Evolutionary conservation across 64 coral and sea anemone species (phyloP).

Genomic region (Pachyseris speciosa): DNA sequence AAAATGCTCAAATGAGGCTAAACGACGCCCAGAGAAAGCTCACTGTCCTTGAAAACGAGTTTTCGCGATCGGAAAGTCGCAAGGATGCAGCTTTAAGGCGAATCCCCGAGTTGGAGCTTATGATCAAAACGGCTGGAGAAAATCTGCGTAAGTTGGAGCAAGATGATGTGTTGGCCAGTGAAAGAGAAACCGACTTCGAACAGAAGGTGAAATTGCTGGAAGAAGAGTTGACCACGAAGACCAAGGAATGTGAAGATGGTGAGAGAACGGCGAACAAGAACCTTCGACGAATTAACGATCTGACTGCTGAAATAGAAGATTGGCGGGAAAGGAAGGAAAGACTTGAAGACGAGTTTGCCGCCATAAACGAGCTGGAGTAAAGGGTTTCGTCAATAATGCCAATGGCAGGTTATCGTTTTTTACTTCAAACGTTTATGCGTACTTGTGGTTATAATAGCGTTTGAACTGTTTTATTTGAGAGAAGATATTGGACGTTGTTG

Average conservation of each 20-base stretch:
- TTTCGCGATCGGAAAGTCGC: conserved; percentile 12
- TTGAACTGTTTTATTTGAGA: too few relatives aligned
- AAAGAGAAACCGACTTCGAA: conserved; percentile 37
- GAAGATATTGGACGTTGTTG: too few relatives aligned
- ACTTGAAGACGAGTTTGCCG: conserved; percentile 23
- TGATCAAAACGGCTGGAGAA: conserved; percentile 60
- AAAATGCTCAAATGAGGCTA: conserved; percentile 15
- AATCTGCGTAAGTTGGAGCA: conserved; percentile 51
- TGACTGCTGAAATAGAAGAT: conserved; percentile 12
- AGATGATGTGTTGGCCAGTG: conserved; percentile 36
- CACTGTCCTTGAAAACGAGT: conserved; percentile 45
- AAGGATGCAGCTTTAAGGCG: conserved; percentile 19
- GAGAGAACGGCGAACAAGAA: background rate
- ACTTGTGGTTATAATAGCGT: too few relatives aligned
- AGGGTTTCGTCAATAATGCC: background rate
- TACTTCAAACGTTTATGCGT: background rate
- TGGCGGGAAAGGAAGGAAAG: conserved; percentile 19
- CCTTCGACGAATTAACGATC: conserved; percentile 2
- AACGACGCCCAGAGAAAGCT: conserved; percentile 59
- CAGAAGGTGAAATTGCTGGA: conserved; percentile 48
- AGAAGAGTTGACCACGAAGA: conserved; percentile 3
- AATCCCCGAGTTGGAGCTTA: conserved; percentile 16
- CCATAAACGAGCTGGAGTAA: background rate
- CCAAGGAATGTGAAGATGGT: background rate
- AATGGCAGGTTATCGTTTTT: background rate